Evolutionary conservation across 1,140 invertebrate genomes (phyloP), one percentile per base, ranked within the genome.

Genomic region (Aphelenchoides avenae): DNA sequence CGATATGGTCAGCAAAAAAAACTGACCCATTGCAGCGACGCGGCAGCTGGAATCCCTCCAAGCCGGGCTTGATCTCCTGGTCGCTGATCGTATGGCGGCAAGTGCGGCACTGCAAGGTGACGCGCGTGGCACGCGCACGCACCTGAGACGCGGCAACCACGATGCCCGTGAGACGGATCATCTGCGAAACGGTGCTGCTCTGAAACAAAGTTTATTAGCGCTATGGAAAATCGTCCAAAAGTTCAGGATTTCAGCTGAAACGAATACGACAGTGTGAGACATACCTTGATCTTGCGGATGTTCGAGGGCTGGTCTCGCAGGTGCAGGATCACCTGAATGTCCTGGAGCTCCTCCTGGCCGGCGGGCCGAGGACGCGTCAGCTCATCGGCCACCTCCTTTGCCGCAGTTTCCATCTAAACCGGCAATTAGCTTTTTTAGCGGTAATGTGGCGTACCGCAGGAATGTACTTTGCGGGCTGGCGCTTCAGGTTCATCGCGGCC

Each of bases 21-120:
- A 83, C 84, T 84, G 84, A 92, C 86, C 87, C 87, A 67, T 84
- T 86, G 78, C 94, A 67, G 57, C 89, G 92, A 50, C 94, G 84
- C 0, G 95, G 95, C 73, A 99, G 81, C n/a, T 87, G 83, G 81
- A 93, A 96, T 3, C 94, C 94, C 75, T 99, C 94, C 6, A 99
- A 80, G 3, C 95, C 95, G 29, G 92, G 88, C 76, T 91, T 91
- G 0, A 99, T 86, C 43, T 84, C 80, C 46, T 97, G 83, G 78
- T 98, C 91, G 0, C 86, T 85, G 52, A 96, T 86, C 2, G 89
- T 83, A 71, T 87, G 89, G 59, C 86, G 84, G 75, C 95, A 99
- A 5, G 88, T 87, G 29, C 91, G 85, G 78, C 95, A 99, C 80
- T 96, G 92, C 52, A 99, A 87, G 0, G 90, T 86, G 66, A 99